Evolutionary conservation across 2,888 invertebrate genomes (phyloP).

Genomic region (Lamellibrachia satsuma): DNA sequence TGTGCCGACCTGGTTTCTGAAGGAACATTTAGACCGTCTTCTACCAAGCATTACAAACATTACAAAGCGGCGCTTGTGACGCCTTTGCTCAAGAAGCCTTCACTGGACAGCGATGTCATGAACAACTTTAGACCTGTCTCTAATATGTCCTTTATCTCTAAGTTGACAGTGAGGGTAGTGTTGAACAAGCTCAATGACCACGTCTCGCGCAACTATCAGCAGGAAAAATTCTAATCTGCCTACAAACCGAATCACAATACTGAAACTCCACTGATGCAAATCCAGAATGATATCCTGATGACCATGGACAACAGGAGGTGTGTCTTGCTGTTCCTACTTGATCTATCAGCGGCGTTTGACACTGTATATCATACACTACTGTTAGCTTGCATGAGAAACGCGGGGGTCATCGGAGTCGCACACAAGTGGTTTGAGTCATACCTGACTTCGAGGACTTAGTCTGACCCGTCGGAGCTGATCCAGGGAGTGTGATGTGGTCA

Average conservation of each 20-base stretch:
- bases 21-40: background rate
- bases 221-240: background rate
- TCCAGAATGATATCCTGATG: background rate
- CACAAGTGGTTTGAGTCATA: too few relatives aligned
- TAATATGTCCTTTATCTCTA: background rate
- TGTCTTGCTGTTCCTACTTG: background rate
- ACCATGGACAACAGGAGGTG: background rate
- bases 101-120: background rate
- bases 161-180: background rate
- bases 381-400: background rate
- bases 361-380: background rate
- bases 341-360: background rate
- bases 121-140: background rate
- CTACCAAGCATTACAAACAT: background rate
- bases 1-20: background rate
- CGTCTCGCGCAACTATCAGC: background rate
- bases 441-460: too few relatives aligned
- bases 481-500: too few relatives aligned
- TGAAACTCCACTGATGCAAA: background rate
- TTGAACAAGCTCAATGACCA: background rate
- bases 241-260: background rate
- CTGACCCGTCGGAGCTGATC: too few relatives aligned
- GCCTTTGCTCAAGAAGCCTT: too few relatives aligned
- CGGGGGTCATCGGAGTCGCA: background rate
- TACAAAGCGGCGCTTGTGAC: background rate